Evolutionary conservation across 2,888 invertebrate species (phyloP).

Genomic region (Metellina segmentata): DNA sequence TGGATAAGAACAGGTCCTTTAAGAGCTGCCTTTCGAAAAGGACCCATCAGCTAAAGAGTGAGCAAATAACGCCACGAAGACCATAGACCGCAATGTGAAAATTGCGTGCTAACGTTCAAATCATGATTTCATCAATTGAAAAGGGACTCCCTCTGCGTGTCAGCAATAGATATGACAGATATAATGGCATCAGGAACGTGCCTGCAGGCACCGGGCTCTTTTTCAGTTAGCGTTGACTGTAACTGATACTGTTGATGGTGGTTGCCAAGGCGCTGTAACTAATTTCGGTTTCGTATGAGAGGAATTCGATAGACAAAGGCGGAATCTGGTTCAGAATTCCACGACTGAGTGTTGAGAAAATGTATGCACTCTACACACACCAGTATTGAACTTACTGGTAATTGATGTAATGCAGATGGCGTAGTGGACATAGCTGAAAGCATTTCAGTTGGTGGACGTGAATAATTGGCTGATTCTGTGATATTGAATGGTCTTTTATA

Average conservation of each 20-base stretch:
- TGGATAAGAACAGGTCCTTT: not conserved
- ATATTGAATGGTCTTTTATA: too few species aligned
- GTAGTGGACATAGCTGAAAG: too few species aligned
- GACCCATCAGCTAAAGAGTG: not conserved
- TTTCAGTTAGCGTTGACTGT: not conserved
- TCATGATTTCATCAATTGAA: slow-evolving; percentile 1
- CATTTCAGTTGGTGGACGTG: too few species aligned
- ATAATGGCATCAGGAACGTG: not conserved
- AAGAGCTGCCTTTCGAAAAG: not conserved
- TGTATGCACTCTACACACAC: too few species aligned
- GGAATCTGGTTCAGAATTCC: not conserved
- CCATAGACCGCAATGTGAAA: not conserved
- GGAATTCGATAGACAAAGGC: not conserved
- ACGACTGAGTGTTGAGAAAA: not conserved
- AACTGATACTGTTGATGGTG: not conserved
- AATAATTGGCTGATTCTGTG: too few species aligned
- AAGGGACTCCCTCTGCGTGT: not conserved
- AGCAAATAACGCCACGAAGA: not conserved
- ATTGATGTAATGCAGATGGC: too few species aligned
- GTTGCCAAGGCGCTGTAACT: not conserved
- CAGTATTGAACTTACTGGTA: too few species aligned
- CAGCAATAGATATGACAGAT: not conserved
- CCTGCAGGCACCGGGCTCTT: not conserved
- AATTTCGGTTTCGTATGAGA: not conserved
- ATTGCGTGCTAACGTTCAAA: not conserved